Conservation (phyloP, 2,888 invertebrate genomes). For the Stenolophus ochropezus region DNA sequence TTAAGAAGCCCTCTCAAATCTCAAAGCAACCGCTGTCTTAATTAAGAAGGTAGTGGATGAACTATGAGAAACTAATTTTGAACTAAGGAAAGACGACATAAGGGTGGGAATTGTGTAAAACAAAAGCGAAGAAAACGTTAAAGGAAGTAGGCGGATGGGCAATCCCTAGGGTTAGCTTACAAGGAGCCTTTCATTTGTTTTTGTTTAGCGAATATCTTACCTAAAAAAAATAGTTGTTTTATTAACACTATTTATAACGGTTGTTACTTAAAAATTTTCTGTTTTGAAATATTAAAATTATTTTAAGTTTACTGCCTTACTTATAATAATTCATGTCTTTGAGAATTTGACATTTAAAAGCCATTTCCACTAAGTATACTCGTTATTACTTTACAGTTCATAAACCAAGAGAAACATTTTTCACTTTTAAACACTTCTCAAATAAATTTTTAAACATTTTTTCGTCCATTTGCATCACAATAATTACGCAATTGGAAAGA, state of each 20-base stretch:
- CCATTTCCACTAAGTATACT: slow-evolving; percentile 20
- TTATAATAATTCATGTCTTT: slow-evolving; percentile 16
- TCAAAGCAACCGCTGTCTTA: slow-evolving; percentile 54
- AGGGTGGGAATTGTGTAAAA: not conserved
- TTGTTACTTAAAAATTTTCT: not conserved
- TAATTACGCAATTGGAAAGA: not conserved
- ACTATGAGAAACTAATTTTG: slow-evolving; percentile 5
- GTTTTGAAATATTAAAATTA: slow-evolving; percentile 1
- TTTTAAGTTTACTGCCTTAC: slow-evolving; percentile 7
- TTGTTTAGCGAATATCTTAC: slow-evolving; percentile 4
- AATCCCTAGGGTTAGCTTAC: slow-evolving; percentile 29
- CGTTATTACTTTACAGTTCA: slow-evolving; percentile 21
- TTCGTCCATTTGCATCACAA: not conserved
- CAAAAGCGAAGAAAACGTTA: slow-evolving; percentile 20
- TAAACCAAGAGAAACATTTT: not conserved
- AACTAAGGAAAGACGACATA: not conserved
- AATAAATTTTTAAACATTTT: not conserved
- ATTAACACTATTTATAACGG: slow-evolving; percentile 26
- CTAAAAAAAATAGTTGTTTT: no score
- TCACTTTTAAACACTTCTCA: not conserved
- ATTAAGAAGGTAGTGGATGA: slow-evolving; percentile 46
- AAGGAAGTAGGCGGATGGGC: slow-evolving; percentile 55
- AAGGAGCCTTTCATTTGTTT: slow-evolving; percentile 5
- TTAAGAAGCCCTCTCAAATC: slow-evolving; percentile 48
- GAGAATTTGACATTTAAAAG: slow-evolving; percentile 43